Evolutionary conservation across 2,113 vertebrate genomes (phyloP).

Genomic region (Ancistrus triradiatus): DNA sequence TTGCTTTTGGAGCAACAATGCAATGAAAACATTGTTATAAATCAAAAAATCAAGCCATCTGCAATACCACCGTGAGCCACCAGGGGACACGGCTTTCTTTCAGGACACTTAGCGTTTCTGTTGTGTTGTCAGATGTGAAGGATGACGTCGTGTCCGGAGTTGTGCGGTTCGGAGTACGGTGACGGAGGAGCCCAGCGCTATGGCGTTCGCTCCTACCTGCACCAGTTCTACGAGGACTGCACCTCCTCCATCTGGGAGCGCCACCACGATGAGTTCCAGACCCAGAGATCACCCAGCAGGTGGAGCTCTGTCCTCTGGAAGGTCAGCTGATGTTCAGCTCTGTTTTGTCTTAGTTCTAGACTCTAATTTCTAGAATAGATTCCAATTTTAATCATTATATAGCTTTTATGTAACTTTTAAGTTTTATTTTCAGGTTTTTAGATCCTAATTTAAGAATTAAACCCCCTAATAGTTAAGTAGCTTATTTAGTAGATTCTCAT

Average conservation of each 20-base stretch:
- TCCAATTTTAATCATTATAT: no score
- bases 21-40: no score
- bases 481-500: no score
- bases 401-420: no score
- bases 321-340: slow-evolving; percentile 62
- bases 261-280: slow-evolving; percentile 97
- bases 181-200: slow-evolving; percentile 80
- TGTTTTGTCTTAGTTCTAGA: background rate
- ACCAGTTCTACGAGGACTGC: slow-evolving; percentile 98
- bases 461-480: no score
- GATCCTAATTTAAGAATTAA: no score
- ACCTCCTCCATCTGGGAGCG: slow-evolving; percentile 97
- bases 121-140: slow-evolving; percentile 76
- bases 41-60: no score
- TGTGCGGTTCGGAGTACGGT: slow-evolving; percentile 75
- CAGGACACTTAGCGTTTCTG: no score
- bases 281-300: slow-evolving; percentile 93
- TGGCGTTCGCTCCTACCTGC: slow-evolving; percentile 95
- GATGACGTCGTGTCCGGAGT: slow-evolving; percentile 88
- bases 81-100: no score
- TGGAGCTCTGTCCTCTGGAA: slow-evolving; percentile 98
- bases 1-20: no score
- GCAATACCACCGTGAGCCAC: no score
- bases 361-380: no score
- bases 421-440: background rate